Evolutionary conservation across 2,888 invertebrate genomes (phyloP).

Genomic region (Heteropelma amictum): DNA sequence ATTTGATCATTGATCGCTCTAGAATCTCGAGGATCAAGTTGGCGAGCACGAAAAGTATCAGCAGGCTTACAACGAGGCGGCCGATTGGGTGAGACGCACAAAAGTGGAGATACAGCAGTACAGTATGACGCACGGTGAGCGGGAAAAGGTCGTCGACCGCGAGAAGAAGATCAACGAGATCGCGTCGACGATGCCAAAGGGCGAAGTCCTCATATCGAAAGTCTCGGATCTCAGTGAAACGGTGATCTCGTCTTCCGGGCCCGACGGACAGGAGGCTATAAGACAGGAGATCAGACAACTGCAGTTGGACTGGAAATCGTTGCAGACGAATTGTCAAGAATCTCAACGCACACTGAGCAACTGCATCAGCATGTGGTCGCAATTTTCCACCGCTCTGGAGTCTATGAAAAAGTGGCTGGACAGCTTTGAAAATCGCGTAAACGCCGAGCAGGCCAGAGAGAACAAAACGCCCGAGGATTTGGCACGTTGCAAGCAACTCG

Average conservation of each 20-base stretch:
- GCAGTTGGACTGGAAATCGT: slow-evolving; percentile 89
- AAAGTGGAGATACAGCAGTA: slow-evolving; percentile 91
- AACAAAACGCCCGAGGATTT: slow-evolving; percentile 90
- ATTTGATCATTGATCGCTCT: slow-evolving; percentile 60
- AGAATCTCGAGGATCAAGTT: slow-evolving; percentile 90
- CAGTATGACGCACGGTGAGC: slow-evolving; percentile 93
- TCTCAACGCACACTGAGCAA: slow-evolving; percentile 86
- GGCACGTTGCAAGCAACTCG: slow-evolving; percentile 85
- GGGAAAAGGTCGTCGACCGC: slow-evolving; percentile 87
- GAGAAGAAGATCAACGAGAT: slow-evolving; percentile 87
- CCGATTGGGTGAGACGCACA: slow-evolving; percentile 91
- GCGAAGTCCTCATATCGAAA: slow-evolving; percentile 85
- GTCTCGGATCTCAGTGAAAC: slow-evolving; percentile 86
- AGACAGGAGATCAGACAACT: slow-evolving; percentile 90
- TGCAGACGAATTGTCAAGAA: slow-evolving; percentile 87
- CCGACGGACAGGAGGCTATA: slow-evolving; percentile 90
- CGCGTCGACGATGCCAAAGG: slow-evolving; percentile 84
- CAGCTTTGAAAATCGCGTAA: slow-evolving; percentile 83
- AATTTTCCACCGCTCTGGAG: slow-evolving; percentile 86
- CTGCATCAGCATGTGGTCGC: slow-evolving; percentile 90
- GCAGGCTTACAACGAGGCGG: slow-evolving; percentile 88
- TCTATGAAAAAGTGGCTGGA: slow-evolving; percentile 88
- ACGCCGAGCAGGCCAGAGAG: slow-evolving; percentile 82
- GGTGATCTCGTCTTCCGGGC: slow-evolving; percentile 87
- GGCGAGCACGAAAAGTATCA: slow-evolving; percentile 93